Base-by-base conservation (phyloP, 2,888 invertebrate genomes). In the Ferrisia virgata region DNA sequence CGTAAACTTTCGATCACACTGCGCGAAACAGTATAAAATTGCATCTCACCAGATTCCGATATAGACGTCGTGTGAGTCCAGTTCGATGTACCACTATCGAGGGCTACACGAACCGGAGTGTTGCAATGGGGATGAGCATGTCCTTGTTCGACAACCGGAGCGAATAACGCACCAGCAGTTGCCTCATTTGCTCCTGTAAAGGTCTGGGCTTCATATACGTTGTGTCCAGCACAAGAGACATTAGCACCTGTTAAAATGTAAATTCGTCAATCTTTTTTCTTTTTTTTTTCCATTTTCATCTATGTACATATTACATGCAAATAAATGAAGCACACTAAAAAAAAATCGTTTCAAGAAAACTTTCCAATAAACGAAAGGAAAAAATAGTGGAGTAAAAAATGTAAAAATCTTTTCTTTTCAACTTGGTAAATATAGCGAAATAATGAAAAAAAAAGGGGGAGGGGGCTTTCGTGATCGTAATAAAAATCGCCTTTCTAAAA, bases 1-100 rank as follows among this genome's bases (percentile, higher is more conserved):
- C 11, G 6, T 5, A 11, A 11, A 39, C 11, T 39, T 39, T 39
- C 39, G 9, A 58, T 1, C 1, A 64, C 11, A 28, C 25, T 39
- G 11, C 39, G n/a, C n/a, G n/a, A n/a, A 47, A 64, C 25, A 64
- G 2, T 22, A 53, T 1, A 79, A 39, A 36, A 33, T n/a, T n/a
- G n/a, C n/a, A n/a, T 58, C 82, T 82, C 28, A 82, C 82, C 82
- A 22, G 82, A 5, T 25, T 69, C 69, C 6, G 82, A 39, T 64
- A 64, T 13, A 25, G 82, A 36, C 36, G 25, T 22, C 2, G 36
- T 15, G 22, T 69, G 82, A 22, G 82, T 69, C 82, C 82, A 82
- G 39, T 64, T 64, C 18, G 82, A 64, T 15, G 33, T 40, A 18
- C 82, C 82, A 8, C 40, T 64, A 39, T 40, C 25, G 36, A 82